These are phyloP conservation scores for Acrocephalus kingi DNA, from an alignment of 2,113 vertebrate species.

Conservation along the genomic window DNA sequence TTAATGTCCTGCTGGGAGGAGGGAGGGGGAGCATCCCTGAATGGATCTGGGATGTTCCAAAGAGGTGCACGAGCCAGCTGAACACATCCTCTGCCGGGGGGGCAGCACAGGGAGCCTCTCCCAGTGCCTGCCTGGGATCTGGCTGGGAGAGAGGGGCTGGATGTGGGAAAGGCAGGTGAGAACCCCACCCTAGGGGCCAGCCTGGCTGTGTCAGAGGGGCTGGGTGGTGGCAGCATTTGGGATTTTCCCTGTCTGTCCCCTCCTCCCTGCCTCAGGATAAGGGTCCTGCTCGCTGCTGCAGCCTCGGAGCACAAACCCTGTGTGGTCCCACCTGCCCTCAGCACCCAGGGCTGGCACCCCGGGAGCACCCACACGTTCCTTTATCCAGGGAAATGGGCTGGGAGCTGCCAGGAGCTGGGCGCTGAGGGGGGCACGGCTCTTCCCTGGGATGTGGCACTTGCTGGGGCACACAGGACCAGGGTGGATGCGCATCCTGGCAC, in stretches of 20 bases:
- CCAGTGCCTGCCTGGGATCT: fast-evolving
- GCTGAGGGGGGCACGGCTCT: background rate
- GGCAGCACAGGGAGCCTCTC: background rate
- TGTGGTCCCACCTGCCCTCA: background rate
- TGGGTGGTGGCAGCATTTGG: background rate
- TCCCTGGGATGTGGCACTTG: background rate
- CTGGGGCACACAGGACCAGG: fast-evolving
- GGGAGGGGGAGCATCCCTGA: background rate
- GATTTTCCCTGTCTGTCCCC: background rate
- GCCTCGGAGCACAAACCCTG: background rate
- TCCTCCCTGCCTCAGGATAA: background rate
- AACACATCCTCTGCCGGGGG: background rate
- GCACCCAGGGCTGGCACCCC: background rate
- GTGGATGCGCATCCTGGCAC: fast-evolving
- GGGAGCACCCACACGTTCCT: background rate
- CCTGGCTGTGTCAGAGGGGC: background rate
- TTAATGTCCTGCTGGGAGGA: background rate
- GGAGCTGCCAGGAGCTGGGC: background rate
- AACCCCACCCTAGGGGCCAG: background rate
- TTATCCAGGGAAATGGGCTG: background rate
- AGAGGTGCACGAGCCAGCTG: background rate
- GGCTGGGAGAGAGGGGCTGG: background rate
- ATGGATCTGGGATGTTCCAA: background rate
- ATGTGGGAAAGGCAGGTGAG: background rate
- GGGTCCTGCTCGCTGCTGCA: background rate